Evolutionary conservation across 2,113 vertebrate species (phyloP).

Genomic region (Phasianus colchicus): DNA sequence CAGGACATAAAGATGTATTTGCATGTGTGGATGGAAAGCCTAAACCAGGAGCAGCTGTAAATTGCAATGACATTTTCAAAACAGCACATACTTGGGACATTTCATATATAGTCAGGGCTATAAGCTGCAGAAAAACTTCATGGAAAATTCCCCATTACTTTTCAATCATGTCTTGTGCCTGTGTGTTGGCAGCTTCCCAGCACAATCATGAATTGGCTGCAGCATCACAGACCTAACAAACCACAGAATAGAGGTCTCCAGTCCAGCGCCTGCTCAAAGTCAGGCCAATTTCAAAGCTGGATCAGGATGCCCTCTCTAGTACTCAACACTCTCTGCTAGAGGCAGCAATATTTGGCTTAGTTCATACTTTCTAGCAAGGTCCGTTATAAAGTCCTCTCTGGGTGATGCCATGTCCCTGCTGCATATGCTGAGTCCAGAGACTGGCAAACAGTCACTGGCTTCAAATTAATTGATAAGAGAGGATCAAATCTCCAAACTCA

Average conservation of each 20-base stretch:
- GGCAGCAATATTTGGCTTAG: background rate
- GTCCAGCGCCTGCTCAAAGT: background rate
- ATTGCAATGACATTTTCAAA: background rate
- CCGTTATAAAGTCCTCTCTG: background rate
- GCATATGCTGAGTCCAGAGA: background rate
- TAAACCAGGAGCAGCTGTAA: background rate
- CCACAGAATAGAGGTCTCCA: background rate
- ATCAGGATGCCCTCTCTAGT: background rate
- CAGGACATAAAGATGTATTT: background rate
- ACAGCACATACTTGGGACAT: background rate
- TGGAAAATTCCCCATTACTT: background rate
- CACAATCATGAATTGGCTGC: background rate
- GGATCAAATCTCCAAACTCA: background rate
- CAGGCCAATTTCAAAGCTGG: background rate
- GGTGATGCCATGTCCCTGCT: background rate
- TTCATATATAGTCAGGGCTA: background rate
- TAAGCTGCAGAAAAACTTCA: background rate
- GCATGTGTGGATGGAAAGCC: background rate
- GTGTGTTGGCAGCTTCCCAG: background rate
- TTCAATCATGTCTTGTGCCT: background rate
- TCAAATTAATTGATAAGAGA: background rate
- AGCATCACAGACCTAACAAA: background rate
- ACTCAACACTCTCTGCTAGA: background rate
- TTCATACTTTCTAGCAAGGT: background rate
- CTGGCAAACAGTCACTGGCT: background rate